Evolutionary conservation across 2,113 vertebrate species (phyloP), one percentile per base, ranked within the genome.

Genomic region (Hippopotamus amphibius): DNA sequence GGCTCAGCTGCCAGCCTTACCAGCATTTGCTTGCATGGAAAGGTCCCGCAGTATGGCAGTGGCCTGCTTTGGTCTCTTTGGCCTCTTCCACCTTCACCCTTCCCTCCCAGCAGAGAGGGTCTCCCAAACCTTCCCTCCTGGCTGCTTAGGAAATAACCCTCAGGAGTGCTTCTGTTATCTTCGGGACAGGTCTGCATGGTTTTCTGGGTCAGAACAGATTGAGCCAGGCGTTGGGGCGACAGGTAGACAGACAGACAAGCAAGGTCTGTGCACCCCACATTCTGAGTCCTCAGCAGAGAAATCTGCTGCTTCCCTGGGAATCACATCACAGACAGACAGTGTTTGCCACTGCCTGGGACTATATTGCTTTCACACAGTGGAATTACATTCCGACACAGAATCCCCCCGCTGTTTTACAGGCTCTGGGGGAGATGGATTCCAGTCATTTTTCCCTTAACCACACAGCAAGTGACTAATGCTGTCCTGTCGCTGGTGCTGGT

Each of bases 391-490:
- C 0, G 0, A 97, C 77, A 97, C 97, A 98, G 97, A 97, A 93
- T 96, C 94, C 97, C 92, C 97, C 97, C 71, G 96, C 98, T 98
- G 98, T 95, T 99, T 98, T 96, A 98, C 96, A 97, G 97, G 93
- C 98, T 98, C 98, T 98, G 98, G 98, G 98, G 98, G 98, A 98
- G 98, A 90, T 85, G 96, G 97, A 99, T 99, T 99, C 99, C 98
- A 98, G 97, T 98, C 98, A 99, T 99, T 98, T 98, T 98, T 99
- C 97, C 91, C 95, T 97, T 98, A 98, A 98, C 98, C 98, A 92
- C 98, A 98, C 97, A 98, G 97, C 98, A 98, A 98, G 98, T 98
- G 99, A 99, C 98, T 99, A 98, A 99, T 98, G 97, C 93, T 90
- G 72, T 76, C 65, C 95, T 93, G 95, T 97, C 83, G 0, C 95